Conservation (phyloP, 2,113 vertebrate species). For the Cyrtonyx montezumae region DNA sequence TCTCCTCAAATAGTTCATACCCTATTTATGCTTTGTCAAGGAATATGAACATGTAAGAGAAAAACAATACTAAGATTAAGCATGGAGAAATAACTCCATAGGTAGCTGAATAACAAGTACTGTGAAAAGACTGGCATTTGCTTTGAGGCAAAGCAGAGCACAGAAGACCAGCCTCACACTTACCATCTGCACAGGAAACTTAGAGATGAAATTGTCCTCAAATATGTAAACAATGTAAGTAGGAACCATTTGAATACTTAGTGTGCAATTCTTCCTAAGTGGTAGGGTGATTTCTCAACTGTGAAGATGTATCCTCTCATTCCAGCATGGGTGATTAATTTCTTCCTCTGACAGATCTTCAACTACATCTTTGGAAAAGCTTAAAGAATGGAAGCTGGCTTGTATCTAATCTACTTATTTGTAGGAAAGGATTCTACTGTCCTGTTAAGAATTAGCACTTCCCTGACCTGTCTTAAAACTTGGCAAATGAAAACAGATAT, state of each 20-base stretch:
- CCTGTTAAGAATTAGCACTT: neutral
- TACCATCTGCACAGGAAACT: neutral
- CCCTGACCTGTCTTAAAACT: neutral
- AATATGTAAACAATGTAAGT: neutral
- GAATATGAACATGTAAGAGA: neutral
- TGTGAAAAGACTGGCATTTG: neutral
- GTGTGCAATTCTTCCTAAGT: neutral
- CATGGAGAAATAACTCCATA: neutral
- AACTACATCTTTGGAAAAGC: neutral
- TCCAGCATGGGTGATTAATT: neutral
- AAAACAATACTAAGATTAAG: neutral
- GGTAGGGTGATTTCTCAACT: neutral
- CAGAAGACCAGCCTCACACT: neutral
- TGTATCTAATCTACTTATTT: neutral
- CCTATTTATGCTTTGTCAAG: neutral
- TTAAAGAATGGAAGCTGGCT: constrained; percentile 9
- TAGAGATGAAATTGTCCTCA: neutral
- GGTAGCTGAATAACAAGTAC: neutral
- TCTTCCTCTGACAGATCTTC: constrained; percentile 25
- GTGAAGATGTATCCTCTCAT: neutral
- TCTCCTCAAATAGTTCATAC: neutral
- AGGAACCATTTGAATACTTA: neutral
- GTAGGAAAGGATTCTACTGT: neutral
- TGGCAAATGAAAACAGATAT: neutral
- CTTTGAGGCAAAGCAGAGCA: neutral